Base-by-base conservation (phyloP, 2,797 vertebrate species). In the Aldrovandia affinis region DNA sequence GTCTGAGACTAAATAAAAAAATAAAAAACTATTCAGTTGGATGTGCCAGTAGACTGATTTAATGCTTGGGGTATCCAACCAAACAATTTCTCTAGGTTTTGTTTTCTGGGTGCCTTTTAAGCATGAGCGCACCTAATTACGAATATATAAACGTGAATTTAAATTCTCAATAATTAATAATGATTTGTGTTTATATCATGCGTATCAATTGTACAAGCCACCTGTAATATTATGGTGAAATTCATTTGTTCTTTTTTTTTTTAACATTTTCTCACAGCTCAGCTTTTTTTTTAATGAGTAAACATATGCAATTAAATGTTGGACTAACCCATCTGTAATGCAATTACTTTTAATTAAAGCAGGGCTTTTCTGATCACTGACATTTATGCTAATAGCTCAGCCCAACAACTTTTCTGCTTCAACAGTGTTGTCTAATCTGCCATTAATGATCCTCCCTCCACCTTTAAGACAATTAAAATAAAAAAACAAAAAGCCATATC, bases 311-410 rank as follows among this genome's bases (percentile, higher is more conserved):
- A 91, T 89, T 83, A 91, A 93, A 93, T 85, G 90, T 92, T 84
- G 87, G 90, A 90, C 87, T 81, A 87, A 90, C 92, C 90, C 89
- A 89, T 92, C 90, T 91, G 87, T 91, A 92, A 92, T 85, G 89
- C 92, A 93, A 93, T 94, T 92, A 93, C 88, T 88, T 91, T 91
- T 92, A 93, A 94, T 95, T 93, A 94, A n/a, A 92, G 59, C 80
- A 89, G 86, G 81, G 82, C 90, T 93, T 92, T 90, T 90, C 89
- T 92, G 91, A 86, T 91, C 91, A 83, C 78, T 93, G 92, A 92
- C 92, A 92, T 94, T 93, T 91, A 88, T 89, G 89, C 89, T 91
- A 88, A 84, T 88, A 88, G 88, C 88, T 88, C 90, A 90, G 88
- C 86, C 84, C 87, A 86, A 90, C 81, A 87, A 89, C 63, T 89